phyloP scores from a whole-genome alignment of 2,797 vertebrate species.

The Macrochelys suwanniensis region DNA sequence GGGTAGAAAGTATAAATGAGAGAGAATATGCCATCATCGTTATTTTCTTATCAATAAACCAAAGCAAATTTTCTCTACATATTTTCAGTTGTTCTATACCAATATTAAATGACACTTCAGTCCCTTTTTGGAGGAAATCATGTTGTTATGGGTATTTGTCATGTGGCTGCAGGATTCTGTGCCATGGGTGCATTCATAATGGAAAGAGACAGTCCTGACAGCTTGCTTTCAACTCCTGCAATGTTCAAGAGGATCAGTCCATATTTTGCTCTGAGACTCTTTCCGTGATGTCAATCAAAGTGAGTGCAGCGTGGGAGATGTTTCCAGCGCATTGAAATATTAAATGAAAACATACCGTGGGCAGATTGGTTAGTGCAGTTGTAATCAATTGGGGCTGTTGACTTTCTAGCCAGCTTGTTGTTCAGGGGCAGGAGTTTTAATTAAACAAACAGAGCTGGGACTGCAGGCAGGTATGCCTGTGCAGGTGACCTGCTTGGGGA shows the following conservation, averaged over 20 bases:
- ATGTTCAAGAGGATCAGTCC: background rate
- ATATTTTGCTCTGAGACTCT: background rate
- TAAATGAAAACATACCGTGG: slow-evolving; percentile 59
- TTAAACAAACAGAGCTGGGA: slow-evolving; percentile 73
- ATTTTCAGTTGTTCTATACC: background rate
- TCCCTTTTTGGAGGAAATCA: background rate
- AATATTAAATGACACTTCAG: background rate
- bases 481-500: slow-evolving; percentile 84
- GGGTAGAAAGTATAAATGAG: background rate
- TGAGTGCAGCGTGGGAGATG: background rate
- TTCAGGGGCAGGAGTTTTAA: slow-evolving; percentile 69
- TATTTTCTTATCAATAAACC: slow-evolving; percentile 15
- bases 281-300: slow-evolving; percentile 52
- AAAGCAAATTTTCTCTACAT: background rate
- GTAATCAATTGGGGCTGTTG: slow-evolving; percentile 58
- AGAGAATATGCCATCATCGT: background rate
- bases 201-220: slow-evolving; percentile 12
- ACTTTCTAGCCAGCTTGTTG: slow-evolving; percentile 7
- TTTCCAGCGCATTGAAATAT: slow-evolving; percentile 46
- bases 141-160: background rate
- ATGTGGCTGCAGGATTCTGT: slow-evolving; percentile 25
- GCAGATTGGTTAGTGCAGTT: slow-evolving; percentile 57
- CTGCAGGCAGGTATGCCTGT: slow-evolving; percentile 83
- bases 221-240: background rate
- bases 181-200: background rate